Conservation (phyloP, 2,113 vertebrate species). For the Ceyx cyanopectus region DNA sequence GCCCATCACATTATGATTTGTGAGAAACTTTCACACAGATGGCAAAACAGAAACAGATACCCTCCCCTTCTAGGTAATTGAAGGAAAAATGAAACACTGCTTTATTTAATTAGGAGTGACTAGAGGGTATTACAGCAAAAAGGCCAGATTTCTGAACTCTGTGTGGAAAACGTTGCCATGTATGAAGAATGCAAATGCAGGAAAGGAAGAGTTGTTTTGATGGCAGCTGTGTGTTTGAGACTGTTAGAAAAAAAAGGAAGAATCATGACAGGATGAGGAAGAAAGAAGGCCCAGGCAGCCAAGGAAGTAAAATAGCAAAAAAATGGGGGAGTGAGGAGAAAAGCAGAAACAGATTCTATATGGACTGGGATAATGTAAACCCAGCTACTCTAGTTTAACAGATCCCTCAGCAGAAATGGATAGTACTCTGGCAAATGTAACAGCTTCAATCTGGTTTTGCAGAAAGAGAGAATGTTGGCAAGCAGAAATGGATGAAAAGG, state of each 20-base stretch:
- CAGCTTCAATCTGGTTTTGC: neutral
- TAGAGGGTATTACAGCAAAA: neutral
- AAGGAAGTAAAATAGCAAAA: neutral
- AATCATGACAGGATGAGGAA: constrained; percentile 54
- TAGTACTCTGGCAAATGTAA: neutral
- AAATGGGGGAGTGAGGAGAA: neutral
- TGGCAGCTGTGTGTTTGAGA: constrained; percentile 36
- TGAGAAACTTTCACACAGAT: neutral
- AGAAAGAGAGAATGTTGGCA: neutral
- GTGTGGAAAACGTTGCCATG: neutral
- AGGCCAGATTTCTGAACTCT: neutral
- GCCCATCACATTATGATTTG: neutral
- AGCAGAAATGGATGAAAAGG: neutral
- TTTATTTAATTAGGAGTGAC: neutral
- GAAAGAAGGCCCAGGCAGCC: constrained; percentile 37
- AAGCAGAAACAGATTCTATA: neutral
- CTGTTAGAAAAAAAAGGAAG: constrained; percentile 61
- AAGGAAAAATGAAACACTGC: neutral
- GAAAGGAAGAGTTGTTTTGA: constrained; percentile 29
- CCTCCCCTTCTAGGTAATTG: neutral
- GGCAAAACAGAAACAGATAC: neutral
- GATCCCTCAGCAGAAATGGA: neutral
- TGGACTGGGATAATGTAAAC: neutral
- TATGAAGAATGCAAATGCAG: constrained; percentile 5
- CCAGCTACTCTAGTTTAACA: neutral